phyloP scores from a whole-genome alignment of 2,888 invertebrate genomes.

The Calameuta idolon region DNA sequence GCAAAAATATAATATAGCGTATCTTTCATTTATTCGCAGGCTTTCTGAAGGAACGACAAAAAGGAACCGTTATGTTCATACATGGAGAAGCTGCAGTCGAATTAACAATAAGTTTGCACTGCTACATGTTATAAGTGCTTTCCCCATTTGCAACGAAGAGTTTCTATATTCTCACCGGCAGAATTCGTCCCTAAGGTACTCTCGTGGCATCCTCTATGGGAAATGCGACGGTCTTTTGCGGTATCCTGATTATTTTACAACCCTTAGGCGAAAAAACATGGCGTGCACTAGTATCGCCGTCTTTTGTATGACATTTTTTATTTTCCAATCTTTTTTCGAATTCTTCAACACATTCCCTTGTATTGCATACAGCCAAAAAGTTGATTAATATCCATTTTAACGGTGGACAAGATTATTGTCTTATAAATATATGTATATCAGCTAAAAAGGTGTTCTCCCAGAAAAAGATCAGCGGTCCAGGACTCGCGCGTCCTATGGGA shows the following conservation, averaged over 20 bases:
- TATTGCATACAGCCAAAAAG: constrained; percentile 19
- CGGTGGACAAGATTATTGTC: constrained; percentile 48
- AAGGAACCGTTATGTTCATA: constrained; percentile 39
- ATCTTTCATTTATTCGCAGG: constrained; percentile 26
- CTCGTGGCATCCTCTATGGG: constrained; percentile 21
- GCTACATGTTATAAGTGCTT: background rate
- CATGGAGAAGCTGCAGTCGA: constrained; percentile 3
- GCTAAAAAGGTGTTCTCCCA: background rate
- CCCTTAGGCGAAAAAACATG: background rate
- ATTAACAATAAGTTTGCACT: constrained; percentile 15
- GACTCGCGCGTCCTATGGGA: background rate
- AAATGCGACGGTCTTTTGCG: constrained; percentile 29
- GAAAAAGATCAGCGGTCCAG: background rate
- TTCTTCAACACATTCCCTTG: background rate
- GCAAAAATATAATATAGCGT: constrained; percentile 52
- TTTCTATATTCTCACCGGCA: background rate
- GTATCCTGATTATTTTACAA: background rate
- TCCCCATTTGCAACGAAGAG: background rate
- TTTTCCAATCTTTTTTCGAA: constrained; percentile 22
- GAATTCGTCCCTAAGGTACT: background rate
- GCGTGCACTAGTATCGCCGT: background rate
- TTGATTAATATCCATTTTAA: constrained; percentile 28
- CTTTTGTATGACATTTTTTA: background rate
- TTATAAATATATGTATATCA: constrained; percentile 32
- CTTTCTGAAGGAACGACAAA: constrained; percentile 45